Evolutionary conservation across 2,797 vertebrate species (phyloP).

Genomic region (Okamejei kenojei): DNA sequence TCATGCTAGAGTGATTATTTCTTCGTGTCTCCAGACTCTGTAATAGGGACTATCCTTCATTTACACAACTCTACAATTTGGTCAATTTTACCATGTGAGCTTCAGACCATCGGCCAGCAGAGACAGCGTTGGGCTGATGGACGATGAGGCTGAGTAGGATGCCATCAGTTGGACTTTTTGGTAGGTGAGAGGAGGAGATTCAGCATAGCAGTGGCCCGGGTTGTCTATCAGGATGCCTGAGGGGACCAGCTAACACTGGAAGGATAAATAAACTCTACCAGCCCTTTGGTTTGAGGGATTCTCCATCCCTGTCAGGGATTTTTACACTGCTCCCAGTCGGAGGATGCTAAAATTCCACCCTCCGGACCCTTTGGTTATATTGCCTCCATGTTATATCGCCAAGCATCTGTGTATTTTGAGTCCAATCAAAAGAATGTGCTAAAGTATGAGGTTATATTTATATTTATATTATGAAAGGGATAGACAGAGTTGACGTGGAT

Average conservation of each 20-base stretch:
- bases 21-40: neutral
- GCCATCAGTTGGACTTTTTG: neutral
- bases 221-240: neutral
- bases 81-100: neutral
- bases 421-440: neutral
- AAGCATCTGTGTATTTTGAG: no score
- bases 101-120: neutral
- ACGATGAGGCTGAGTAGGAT: neutral
- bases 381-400: neutral
- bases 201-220: neutral
- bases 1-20: neutral
- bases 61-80: neutral
- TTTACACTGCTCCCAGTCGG: neutral
- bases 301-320: neutral
- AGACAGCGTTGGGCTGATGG: neutral
- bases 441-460: neutral
- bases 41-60: neutral
- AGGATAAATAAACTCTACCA: neutral
- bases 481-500: no score
- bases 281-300: neutral
- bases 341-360: neutral
- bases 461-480: no score
- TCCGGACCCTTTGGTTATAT: no score
- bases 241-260: neutral
- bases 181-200: neutral